Base-by-base conservation (phyloP, 2,888 invertebrate species). In the Erebia palarica region DNA sequence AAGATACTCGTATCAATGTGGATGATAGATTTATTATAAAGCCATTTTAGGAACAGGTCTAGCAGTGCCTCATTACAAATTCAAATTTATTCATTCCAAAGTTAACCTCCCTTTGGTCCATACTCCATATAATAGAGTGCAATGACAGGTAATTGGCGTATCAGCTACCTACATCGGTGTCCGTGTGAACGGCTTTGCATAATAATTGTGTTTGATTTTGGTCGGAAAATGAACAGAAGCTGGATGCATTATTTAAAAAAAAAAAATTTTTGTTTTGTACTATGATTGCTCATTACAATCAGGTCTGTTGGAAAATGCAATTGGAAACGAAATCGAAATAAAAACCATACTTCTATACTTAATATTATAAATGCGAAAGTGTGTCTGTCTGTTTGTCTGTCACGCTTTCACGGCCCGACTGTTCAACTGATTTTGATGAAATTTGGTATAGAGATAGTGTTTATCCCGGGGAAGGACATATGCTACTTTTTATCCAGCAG, bases 121-220 rank as follows among this genome's bases (percentile, higher is more conserved):
- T 72, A 69, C 57, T 67, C 47, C 66, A 65, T 71, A 67, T 65
- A 51, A 66, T 73, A 55, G 65, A 71, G 53, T 65, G 68, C 69
- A 73, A 70, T 75, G 74, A 75, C 74, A 73, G 71, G 73, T 73
- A 74, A 75, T 75, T 75, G 74, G 71, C 73, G 66, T 75, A 75
- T 75, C 74, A 49, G 70, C 63, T 47, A 27, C 65, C 63, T 47
- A 27, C 65, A 70, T 73, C 70, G 67, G 61, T n/a, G 16, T 67
- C 57, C 57, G 18, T 73, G 69, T 75, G 69, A 69, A 69, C 69
- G 65, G 68, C 44, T 66, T 61, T 21, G 36, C 61, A 66, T 74
- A 75, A 63, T 74, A 74, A 75, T 75, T 75, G 63, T 60, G 65
- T 75, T 73, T 69, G 70, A 74, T 70, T 72, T 63, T 58, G 36